Conservation (phyloP, 2,888 invertebrate genomes). For the Eutolmus rufibarbis region DNA sequence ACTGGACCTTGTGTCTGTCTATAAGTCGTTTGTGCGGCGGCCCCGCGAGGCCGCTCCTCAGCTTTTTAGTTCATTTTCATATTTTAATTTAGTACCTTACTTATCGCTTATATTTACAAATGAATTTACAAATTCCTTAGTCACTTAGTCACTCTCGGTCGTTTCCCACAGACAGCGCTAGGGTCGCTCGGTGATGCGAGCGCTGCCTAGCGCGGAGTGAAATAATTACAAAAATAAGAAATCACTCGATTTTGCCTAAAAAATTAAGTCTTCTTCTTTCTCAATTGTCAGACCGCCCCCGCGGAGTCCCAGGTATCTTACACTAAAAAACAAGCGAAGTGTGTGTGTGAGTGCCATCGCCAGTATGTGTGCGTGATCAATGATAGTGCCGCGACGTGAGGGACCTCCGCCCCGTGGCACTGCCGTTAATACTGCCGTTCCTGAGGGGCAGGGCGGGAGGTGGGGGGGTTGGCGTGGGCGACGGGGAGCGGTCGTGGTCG, state of each 20-base stretch:
- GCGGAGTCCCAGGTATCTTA: background rate
- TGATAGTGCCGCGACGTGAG: slow-evolving; percentile 52
- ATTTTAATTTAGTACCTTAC: slow-evolving; percentile 20
- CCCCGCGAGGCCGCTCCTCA: background rate
- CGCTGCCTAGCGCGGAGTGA: background rate
- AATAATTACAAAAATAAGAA: background rate
- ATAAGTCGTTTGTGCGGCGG: slow-evolving; percentile 6
- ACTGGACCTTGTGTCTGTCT: slow-evolving; percentile 51
- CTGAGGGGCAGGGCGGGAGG: slow-evolving; percentile 60
- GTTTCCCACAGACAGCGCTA: background rate
- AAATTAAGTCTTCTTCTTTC: slow-evolving; percentile 1
- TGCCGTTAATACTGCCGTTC: slow-evolving; percentile 54
- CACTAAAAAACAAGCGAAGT: background rate
- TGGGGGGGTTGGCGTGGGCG: slow-evolving; percentile 58
- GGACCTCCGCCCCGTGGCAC: slow-evolving; percentile 58
- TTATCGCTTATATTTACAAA: slow-evolving; percentile 18
- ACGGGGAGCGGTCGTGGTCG: slow-evolving; percentile 58
- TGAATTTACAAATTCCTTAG: slow-evolving; percentile 23
- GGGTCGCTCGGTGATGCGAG: background rate
- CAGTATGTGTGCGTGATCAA: slow-evolving; percentile 37
- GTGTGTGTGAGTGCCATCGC: background rate
- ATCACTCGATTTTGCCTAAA: background rate
- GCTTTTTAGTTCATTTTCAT: slow-evolving; percentile 3
- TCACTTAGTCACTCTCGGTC: background rate
- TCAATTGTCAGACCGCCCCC: background rate